Percentiles rank a stretch among this genome's conserved stretches.
Conservation (phyloP, 1,140 invertebrate genomes). For the Calephelis virginiensis region DNA sequence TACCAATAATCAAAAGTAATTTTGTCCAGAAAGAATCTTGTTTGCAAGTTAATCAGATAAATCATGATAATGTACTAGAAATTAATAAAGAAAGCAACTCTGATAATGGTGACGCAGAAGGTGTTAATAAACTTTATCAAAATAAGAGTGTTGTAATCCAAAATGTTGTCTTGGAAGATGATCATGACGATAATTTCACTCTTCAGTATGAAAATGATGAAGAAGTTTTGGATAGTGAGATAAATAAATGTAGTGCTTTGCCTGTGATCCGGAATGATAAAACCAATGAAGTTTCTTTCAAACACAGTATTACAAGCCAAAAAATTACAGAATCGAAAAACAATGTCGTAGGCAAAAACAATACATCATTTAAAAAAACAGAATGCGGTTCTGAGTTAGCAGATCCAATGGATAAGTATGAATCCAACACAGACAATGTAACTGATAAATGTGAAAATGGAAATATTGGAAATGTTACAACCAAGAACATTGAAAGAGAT, state of each 20-base stretch:
- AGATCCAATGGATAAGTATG: too few relatives aligned
- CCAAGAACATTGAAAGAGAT: background rate
- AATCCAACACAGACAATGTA: too few relatives aligned
- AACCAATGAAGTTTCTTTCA: background rate
- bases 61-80: background rate
- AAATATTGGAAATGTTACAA: constrained; percentile 5
- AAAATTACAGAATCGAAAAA: too few relatives aligned
- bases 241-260: background rate
- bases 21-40: background rate
- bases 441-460: constrained; percentile 1
- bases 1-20: background rate
- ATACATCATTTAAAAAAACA: too few relatives aligned
- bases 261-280: background rate
- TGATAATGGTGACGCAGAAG: too few relatives aligned
- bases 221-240: constrained; percentile 22
- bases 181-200: constrained; percentile 35
- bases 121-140: constrained; percentile 23
- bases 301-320: too few relatives aligned
- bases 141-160: constrained; percentile 18
- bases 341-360: too few relatives aligned
- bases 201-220: constrained; percentile 39
- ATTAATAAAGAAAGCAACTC: background rate
- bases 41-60: background rate
- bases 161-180: constrained; percentile 27
- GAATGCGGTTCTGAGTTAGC: too few relatives aligned